A percentile compares a stretch with the other conserved stretches of the same genome.
Evolutionary conservation across 2,797 vertebrate species (phyloP).

Genomic region (Megaceryle alcyon): DNA sequence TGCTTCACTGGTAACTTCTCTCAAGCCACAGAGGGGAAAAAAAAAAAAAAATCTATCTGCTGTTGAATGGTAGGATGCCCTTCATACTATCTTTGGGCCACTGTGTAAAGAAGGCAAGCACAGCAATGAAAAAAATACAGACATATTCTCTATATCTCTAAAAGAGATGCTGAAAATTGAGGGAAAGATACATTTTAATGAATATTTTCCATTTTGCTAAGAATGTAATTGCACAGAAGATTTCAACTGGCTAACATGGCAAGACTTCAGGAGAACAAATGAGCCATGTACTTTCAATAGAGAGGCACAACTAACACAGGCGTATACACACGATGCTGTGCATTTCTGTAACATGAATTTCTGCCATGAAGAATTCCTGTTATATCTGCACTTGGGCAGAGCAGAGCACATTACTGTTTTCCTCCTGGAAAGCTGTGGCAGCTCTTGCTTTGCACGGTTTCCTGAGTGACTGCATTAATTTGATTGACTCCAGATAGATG

Average conservation of each 20-base stretch:
- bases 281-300: background rate
- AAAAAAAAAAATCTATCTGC: background rate
- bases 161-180: background rate
- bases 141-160: background rate
- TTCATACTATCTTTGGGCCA: background rate
- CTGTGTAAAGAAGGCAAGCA: background rate
- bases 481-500: conserved; percentile 20
- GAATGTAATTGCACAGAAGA: background rate
- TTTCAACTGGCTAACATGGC: background rate
- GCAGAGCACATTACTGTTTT: background rate
- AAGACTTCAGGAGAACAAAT: background rate
- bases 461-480: conserved; percentile 7
- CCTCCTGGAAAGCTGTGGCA: background rate
- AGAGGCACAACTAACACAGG: background rate
- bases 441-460: background rate
- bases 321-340: background rate
- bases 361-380: background rate
- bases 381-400: background rate
- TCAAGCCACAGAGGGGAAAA: background rate
- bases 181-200: background rate
- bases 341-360: background rate
- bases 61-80: background rate
- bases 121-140: background rate
- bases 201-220: background rate
- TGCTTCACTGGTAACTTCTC: background rate